These are phyloP conservation scores for Netelia fuscicornis DNA, from an alignment of 2,888 invertebrate species.

Conservation along the genomic window DNA sequence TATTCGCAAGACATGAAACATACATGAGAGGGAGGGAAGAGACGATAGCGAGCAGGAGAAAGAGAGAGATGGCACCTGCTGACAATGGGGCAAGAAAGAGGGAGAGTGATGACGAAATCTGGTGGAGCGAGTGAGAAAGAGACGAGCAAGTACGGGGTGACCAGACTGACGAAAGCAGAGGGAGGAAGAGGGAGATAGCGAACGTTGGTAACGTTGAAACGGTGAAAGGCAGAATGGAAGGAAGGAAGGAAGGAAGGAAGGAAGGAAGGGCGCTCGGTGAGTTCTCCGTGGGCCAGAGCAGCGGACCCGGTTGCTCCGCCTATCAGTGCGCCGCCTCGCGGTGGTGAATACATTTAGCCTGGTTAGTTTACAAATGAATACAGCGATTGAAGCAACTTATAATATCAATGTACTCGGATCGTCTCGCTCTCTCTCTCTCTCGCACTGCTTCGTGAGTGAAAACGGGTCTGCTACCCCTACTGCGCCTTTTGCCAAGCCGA, in stretches of 20 bases:
- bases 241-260: constrained; percentile 72
- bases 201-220: constrained; percentile 69
- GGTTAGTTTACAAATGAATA: constrained; percentile 90
- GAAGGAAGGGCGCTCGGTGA: constrained; percentile 80
- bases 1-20: constrained; percentile 62
- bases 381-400: constrained; percentile 90
- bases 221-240: constrained; percentile 66
- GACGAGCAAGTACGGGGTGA: constrained; percentile 71
- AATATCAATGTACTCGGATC: constrained; percentile 88
- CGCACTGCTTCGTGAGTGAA: constrained; percentile 75
- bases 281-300: constrained; percentile 77
- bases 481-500: constrained; percentile 62
- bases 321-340: constrained; percentile 84
- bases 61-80: constrained; percentile 20
- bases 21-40: constrained; percentile 59
- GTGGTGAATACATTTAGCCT: constrained; percentile 85
- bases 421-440: constrained; percentile 83
- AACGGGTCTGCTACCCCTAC: constrained; percentile 74
- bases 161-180: constrained; percentile 62
- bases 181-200: constrained; percentile 72
- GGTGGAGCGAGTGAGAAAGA: constrained; percentile 37
- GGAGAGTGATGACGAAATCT: constrained; percentile 7
- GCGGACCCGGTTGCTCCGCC: constrained; percentile 83
- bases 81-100: constrained; percentile 48
- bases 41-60: constrained; percentile 32